Base-by-base conservation (phyloP, 2,113 vertebrate genomes). In the Neotoma lepida region DNA sequence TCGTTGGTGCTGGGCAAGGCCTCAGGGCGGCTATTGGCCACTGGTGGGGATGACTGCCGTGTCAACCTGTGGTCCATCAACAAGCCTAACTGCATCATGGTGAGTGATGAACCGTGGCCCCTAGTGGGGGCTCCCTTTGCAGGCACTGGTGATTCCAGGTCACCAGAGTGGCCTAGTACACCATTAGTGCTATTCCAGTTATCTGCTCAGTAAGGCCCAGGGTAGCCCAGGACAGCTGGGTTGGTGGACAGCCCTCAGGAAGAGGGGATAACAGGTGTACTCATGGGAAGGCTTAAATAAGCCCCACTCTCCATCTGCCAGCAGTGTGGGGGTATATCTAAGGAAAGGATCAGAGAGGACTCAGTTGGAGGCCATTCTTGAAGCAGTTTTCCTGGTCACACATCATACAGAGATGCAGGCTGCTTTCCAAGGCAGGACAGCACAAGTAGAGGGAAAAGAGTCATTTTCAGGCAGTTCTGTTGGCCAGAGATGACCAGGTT, bases 41-140 rank as follows among this genome's bases (percentile, higher is more conserved):
- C 99, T 0, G 99, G 99, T 0, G 99, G 99, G 85, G 99, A 99
- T 28, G 99, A 99, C 98, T 99, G 99, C 97, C 98, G 98, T 0
- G 99, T 99, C 90, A 99, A 99, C 97, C 98, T 99, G 93, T 99
- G 99, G 99, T 99, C 99, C 4, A 98, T 99, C 91, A 99, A 98
- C 98, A 99, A 99, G 97, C 98, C 99, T 94, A 99, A 99, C 98
- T 99, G 99, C 97, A 99, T 99, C 97, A 99, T 99, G 99, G 99
- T 99, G 98, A 99, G 98, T 99, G 99, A 99, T 99, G 98, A 99
- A 98, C 46, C 28, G 8, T 0, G 1, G 12, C n/a, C 26, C 41
- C n/a, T 15, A 6, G 4, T 44, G 66, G 14, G 33, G 9, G 39
- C 5, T 30, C 4, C 12, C 82, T 88, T 39, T 24, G 4, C 39